Conservation (phyloP, 1,140 invertebrate genomes). For the Hyposmocoma kahamanoa region DNA sequence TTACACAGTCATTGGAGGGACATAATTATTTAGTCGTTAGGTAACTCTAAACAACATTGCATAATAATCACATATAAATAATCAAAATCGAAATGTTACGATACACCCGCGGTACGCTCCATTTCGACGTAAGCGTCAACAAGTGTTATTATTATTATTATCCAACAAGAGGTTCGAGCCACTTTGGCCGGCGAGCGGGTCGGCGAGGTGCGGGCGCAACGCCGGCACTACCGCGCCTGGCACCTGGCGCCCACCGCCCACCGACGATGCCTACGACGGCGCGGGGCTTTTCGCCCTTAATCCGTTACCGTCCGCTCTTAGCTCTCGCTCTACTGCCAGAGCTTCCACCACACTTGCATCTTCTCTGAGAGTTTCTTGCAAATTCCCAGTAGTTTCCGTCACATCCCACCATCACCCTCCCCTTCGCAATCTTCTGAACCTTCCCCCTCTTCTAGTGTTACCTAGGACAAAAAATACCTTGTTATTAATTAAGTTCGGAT, state of each 20-base stretch:
- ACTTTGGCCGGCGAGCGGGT: slow-evolving; percentile 7
- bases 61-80: slow-evolving; percentile 63
- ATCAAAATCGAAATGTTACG: slow-evolving; percentile 59
- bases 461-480: slow-evolving; percentile 68
- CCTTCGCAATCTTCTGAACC: slow-evolving; percentile 77
- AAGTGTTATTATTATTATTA: slow-evolving; percentile 50
- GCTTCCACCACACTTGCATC: slow-evolving; percentile 86
- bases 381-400: slow-evolving; percentile 90
- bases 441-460: slow-evolving; percentile 88
- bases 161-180: slow-evolving; percentile 41
- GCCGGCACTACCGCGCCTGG: not conserved
- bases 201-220: slow-evolving; percentile 2
- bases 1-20: slow-evolving; percentile 69
- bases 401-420: slow-evolving; percentile 83
- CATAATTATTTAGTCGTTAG: slow-evolving; percentile 62
- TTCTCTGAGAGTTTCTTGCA: slow-evolving; percentile 89
- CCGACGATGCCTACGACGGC: no score
- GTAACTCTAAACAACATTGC: slow-evolving; percentile 70
- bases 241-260: no score
- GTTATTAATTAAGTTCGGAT: no score
- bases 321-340: slow-evolving; percentile 75
- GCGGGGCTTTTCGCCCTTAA: no score
- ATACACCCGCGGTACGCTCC: slow-evolving; percentile 40
- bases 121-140: slow-evolving; percentile 67
- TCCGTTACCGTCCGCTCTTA: no score